phyloP scores from a whole-genome alignment of 1,140 invertebrate species.

The Drosophila murphyi region DNA sequence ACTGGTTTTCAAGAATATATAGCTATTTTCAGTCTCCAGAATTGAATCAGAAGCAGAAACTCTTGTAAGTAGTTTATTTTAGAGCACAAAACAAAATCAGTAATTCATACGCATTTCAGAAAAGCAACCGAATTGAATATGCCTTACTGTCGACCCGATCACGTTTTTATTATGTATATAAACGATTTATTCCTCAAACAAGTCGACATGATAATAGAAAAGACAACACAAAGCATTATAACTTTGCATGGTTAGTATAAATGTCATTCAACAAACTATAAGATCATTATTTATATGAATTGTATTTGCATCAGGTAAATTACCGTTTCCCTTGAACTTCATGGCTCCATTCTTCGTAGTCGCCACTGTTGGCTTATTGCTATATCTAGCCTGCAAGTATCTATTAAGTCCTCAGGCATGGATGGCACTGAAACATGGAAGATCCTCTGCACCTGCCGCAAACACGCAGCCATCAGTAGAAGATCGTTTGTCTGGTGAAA shows the following conservation, averaged over 20 bases:
- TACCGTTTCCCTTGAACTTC: conserved; percentile 61
- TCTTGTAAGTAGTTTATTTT: conserved; percentile 34
- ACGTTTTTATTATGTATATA: conserved; percentile 67
- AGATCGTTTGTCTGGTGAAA: conserved; percentile 76
- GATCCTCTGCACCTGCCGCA: background rate
- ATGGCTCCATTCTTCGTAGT: conserved; percentile 54
- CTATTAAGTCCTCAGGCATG: conserved; percentile 68
- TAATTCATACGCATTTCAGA: conserved; percentile 35
- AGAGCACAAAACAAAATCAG: background rate
- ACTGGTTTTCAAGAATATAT: conserved; percentile 25
- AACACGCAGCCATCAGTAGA: background rate
- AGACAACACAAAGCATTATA: conserved; percentile 41
- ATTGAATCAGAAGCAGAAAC: conserved; percentile 37
- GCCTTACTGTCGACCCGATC: conserved; percentile 64
- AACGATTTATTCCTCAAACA: conserved; percentile 70
- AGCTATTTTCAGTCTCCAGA: conserved; percentile 16
- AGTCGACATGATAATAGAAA: conserved; percentile 62
- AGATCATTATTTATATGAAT: background rate
- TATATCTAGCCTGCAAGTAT: conserved; percentile 76
- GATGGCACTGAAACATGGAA: conserved; percentile 36
- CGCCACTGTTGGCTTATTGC: conserved; percentile 53
- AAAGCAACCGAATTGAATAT: conserved; percentile 60
- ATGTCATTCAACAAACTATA: background rate
- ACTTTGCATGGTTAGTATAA: conserved; percentile 48
- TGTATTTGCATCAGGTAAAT: conserved; percentile 26